These are phyloP conservation scores for Clamator glandarius DNA, from an alignment of 2,797 vertebrate species.

Conservation along the genomic window DNA sequence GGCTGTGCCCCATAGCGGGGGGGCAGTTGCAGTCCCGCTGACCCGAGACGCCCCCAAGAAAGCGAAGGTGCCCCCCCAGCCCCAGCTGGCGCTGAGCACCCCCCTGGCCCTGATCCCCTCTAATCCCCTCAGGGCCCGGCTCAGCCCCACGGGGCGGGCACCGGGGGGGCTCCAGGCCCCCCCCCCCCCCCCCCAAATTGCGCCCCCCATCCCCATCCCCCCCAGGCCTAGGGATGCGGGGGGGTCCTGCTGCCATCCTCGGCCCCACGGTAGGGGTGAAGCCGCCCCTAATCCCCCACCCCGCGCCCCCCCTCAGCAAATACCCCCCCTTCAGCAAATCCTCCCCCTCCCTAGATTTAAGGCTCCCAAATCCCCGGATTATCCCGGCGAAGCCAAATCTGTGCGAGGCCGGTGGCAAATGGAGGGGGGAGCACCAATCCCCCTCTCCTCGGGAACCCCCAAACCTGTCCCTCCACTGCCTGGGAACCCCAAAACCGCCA, in stretches of 20 bases:
- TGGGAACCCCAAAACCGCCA: too few relatives aligned
- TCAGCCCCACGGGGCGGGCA: too few relatives aligned
- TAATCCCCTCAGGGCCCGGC: too few relatives aligned
- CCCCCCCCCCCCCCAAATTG: not conserved
- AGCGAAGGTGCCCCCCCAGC: not conserved
- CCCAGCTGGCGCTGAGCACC: slow-evolving; percentile 30
- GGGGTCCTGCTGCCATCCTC: not conserved
- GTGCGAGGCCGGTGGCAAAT: not conserved
- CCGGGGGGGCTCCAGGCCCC: not conserved
- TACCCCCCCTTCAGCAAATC: not conserved
- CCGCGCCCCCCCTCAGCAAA: too few relatives aligned
- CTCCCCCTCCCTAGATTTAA: slow-evolving; percentile 18
- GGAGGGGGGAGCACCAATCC: not conserved
- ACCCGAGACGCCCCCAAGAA: not conserved
- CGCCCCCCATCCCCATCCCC: not conserved
- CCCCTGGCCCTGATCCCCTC: too few relatives aligned
- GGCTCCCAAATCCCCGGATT: slow-evolving; percentile 85
- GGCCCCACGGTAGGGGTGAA: not conserved
- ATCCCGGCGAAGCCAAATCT: slow-evolving; percentile 84
- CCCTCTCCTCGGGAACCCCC: too few relatives aligned
- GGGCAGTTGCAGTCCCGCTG: not conserved
- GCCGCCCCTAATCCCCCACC: too few relatives aligned
- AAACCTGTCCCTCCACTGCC: too few relatives aligned
- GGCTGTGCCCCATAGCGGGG: too few relatives aligned
- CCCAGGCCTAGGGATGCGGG: not conserved